These are phyloP conservation scores for Caranx ignobilis DNA, from an alignment of 2,113 vertebrate genomes.

Conservation along the genomic window DNA sequence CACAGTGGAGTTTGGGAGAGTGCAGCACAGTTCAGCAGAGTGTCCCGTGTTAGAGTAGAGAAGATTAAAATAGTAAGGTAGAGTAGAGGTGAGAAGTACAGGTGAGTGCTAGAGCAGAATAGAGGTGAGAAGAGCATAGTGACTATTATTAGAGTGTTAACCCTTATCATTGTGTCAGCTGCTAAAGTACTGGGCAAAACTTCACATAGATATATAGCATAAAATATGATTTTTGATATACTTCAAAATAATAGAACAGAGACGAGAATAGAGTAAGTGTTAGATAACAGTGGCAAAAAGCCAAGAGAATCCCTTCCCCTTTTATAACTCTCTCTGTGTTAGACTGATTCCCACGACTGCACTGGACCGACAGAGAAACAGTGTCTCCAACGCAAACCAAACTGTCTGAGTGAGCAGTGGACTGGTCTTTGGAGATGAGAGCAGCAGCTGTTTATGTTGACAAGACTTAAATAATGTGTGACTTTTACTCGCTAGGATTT, in stretches of 20 bases:
- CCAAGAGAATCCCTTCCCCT: conserved; percentile 26
- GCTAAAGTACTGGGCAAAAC: background rate
- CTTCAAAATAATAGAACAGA: background rate
- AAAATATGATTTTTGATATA: too few species aligned
- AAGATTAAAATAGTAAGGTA: too few species aligned
- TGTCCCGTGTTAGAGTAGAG: too few species aligned
- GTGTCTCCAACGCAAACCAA: conserved; percentile 11
- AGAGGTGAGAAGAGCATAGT: background rate
- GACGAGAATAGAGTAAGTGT: background rate
- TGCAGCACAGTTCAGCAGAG: background rate
- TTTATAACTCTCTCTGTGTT: conserved; percentile 44
- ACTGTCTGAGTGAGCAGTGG: conserved; percentile 21
- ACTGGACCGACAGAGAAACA: conserved; percentile 9
- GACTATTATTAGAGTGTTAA: background rate
- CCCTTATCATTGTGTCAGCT: background rate
- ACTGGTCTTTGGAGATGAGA: conserved; percentile 18
- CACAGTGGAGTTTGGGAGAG: background rate
- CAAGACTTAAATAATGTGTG: conserved; percentile 17
- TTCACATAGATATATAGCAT: too few species aligned
- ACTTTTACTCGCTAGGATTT: background rate
- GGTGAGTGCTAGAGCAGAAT: too few species aligned
- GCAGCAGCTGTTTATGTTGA: conserved; percentile 31
- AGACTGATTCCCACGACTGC: conserved; percentile 20
- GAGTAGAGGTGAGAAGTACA: background rate
- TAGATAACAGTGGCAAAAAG: conserved; percentile 2